Base-by-base conservation (phyloP, 1,140 invertebrate genomes). In the Charaxes varanes region DNA sequence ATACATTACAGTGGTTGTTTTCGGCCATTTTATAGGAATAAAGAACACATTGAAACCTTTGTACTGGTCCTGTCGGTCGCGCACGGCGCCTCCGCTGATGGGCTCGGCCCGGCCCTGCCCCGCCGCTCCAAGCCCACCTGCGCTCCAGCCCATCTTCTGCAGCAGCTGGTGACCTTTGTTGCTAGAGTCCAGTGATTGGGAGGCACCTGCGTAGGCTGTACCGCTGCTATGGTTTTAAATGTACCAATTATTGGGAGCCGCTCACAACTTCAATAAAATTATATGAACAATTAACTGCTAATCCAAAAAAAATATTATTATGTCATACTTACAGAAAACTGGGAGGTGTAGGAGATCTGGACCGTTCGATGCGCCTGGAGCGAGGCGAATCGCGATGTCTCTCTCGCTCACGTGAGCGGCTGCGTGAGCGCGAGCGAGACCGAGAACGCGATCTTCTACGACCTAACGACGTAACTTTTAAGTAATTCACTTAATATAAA, bases 131-230 rank as follows among this genome's bases (percentile, higher is more conserved):
- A 98, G 85, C 4, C 97, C 97, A 8, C 92, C 92, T 18, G 93
- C 87, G 23, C 88, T 88, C 97, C 97, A 99, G 5, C 97, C 97
- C 96, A 98, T 98, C 85, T 97, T 97, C 69, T 91, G 93, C 16
- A 98, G 84, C 81, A 99, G 89, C 77, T 98, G 95, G 85, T 98
- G 96, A 0, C 97, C 97, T 79, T 97, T 98, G 80, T 98, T 99
- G 15, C 89, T 91, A 0, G 80, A 34, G 42, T 85, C 82, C n/a
- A 85, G 36, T 6, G 69, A 66, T 4, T 55, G 42, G 1, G 63
- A 55, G 2, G 67, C 33, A 7, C 43, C 53, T 0, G 61, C 43
- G 13, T 46, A 61, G 7, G 58, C 17, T 15, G 38, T 46, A 8
- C 64, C 60, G 8, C 70, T 70, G 33, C n/a, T n/a, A n/a, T n/a